Conservation (phyloP, 2,113 vertebrate genomes). For the Myrmophylax atrothorax region DNA sequence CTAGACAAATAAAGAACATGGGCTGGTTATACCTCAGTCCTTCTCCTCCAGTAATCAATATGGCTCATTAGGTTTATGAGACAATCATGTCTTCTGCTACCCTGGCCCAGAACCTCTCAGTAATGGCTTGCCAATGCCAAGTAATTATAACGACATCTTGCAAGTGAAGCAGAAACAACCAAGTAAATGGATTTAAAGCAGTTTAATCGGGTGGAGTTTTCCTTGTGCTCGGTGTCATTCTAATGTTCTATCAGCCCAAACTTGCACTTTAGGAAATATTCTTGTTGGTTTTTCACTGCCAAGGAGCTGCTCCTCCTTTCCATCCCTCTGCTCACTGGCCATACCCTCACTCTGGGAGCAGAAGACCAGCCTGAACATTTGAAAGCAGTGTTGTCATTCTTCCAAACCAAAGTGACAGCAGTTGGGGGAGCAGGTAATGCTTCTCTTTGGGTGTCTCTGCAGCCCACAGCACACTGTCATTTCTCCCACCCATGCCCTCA, state of each 20-base stretch:
- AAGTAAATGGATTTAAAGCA: constrained; percentile 30
- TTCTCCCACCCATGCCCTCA: neutral
- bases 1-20: neutral
- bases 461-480: accelerated
- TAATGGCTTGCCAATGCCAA: constrained; percentile 26
- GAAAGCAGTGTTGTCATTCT: neutral
- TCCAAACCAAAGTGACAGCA: neutral
- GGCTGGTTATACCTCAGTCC: neutral
- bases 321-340: accelerated
- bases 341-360: accelerated
- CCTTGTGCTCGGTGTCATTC: neutral
- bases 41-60: neutral
- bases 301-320: neutral
- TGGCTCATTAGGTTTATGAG: constrained; percentile 38
- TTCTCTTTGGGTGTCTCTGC: neutral
- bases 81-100: constrained; percentile 9
- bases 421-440: neutral
- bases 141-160: constrained; percentile 35
- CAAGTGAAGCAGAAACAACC: constrained; percentile 48
- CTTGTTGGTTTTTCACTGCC: neutral
- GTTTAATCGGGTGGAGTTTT: neutral
- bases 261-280: neutral
- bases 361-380: neutral
- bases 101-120: constrained; percentile 25
- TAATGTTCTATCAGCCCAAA: neutral